Evolutionary conservation across 2,797 vertebrate species (phyloP).

Genomic region (Carapus acus): DNA sequence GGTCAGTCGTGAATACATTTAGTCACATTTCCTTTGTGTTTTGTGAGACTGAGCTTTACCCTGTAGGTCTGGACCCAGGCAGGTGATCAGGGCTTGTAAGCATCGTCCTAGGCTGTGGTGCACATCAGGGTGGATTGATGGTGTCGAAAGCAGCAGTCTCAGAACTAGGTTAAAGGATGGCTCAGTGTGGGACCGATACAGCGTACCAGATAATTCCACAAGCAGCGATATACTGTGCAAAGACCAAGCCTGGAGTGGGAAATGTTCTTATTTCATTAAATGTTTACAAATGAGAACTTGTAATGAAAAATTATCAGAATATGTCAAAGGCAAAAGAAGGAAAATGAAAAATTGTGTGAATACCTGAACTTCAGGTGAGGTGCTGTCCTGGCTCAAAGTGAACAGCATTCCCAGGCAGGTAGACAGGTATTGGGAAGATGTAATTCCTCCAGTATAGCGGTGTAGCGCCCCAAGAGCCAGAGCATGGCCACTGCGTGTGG

Average conservation of each 20-base stretch:
- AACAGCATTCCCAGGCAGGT: constrained; percentile 85
- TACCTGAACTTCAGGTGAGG: constrained; percentile 93
- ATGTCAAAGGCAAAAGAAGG: too few relatives aligned
- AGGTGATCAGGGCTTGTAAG: constrained; percentile 82
- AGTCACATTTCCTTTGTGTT: too few relatives aligned
- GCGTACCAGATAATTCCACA: constrained; percentile 80
- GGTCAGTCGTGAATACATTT: too few relatives aligned
- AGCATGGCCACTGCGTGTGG: constrained; percentile 85
- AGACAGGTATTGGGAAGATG: constrained; percentile 81
- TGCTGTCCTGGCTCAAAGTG: constrained; percentile 89
- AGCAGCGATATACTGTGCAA: constrained; percentile 84
- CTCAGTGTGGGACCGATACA: constrained; percentile 80
- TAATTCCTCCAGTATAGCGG: constrained; percentile 82
- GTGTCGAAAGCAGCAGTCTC: constrained; percentile 77
- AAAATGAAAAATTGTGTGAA: constrained; percentile 22
- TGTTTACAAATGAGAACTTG: too few relatives aligned
- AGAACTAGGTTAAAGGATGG: constrained; percentile 80
- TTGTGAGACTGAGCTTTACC: constrained; percentile 62
- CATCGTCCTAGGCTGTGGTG: constrained; percentile 87
- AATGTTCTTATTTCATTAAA: too few relatives aligned
- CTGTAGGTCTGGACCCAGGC: constrained; percentile 89
- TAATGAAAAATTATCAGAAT: too few relatives aligned
- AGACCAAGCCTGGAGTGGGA: constrained; percentile 79
- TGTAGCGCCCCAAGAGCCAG: constrained; percentile 83
- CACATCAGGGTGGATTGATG: constrained; percentile 82